Evolutionary conservation across 2,797 vertebrate genomes (phyloP).

Genomic region (Pseudochromis fuscus): DNA sequence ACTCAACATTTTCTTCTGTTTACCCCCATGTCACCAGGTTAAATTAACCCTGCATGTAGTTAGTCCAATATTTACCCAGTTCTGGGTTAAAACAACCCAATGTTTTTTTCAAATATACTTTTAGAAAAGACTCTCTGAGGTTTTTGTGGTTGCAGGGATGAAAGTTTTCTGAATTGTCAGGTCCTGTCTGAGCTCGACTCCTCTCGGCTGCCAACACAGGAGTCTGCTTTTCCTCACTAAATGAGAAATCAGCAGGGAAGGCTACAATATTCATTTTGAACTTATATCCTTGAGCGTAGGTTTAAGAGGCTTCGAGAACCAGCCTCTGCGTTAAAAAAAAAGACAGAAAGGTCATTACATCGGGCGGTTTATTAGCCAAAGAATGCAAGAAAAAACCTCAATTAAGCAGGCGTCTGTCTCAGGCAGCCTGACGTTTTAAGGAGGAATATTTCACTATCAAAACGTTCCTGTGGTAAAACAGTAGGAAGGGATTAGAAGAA

Average conservation of each 20-base stretch:
- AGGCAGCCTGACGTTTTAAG: conserved; percentile 57
- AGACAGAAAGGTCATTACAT: conserved; percentile 55
- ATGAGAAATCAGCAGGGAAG: conserved; percentile 75
- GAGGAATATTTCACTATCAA: conserved; percentile 70
- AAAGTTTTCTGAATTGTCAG: conserved; percentile 21
- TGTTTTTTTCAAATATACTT: no score
- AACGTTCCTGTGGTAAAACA: conserved; percentile 76
- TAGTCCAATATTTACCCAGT: no score
- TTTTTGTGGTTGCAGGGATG: conserved; percentile 25
- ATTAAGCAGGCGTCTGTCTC: conserved; percentile 76
- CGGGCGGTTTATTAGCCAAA: conserved; percentile 59
- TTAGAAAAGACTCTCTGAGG: no score
- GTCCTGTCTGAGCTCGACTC: conserved; percentile 44
- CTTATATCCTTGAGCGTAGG: conserved; percentile 55
- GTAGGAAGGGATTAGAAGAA: conserved; percentile 77
- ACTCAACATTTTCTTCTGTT: no score
- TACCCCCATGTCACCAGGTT: no score
- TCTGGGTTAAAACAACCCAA: no score
- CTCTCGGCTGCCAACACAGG: conserved; percentile 67
- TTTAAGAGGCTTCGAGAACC: conserved; percentile 58
- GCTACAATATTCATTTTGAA: conserved; percentile 57
- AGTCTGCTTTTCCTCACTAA: conserved; percentile 76
- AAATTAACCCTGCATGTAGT: no score
- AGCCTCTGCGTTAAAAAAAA: conserved; percentile 43
- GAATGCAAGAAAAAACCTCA: conserved; percentile 39